Evolutionary conservation across 2,888 invertebrate genomes (phyloP), one percentile per base, ranked within the genome.

Genomic region (Diadegma fenestrale): DNA sequence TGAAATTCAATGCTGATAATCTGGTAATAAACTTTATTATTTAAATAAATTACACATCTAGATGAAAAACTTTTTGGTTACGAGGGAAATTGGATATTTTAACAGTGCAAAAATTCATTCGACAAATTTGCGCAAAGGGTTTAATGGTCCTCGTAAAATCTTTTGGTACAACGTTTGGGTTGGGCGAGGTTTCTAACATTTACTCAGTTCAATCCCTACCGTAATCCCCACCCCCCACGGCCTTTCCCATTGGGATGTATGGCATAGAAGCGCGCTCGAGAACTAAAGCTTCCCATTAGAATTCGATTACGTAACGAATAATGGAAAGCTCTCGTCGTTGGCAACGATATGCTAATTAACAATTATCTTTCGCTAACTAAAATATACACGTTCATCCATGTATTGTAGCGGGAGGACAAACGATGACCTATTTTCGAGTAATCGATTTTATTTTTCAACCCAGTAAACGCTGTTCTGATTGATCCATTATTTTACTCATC

Each of bases 261-360:
- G 51, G 68, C 51, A 78, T 69, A 75, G 54, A 63, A 22, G 19
- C 77, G 17, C 33, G 33, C 69, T 71, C 71, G 33, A 76, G 64
- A 48, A 51, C 33, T 54, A 51, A 64, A 48, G 33, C 54, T 69
- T 76, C 69, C 64, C 84, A 80, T 80, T 80, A 75, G 71, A 76
- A 80, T 84, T 84, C 80, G 69, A 84, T 84, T 80, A 84, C 75
- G 37, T 71, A 80, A 76, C 64, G 76, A 84, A 80, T 84, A 84
- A 80, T 84, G 80, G 76, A 84, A 80, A 84, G 78, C 69, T 71
- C 75, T 51, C 41, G 75, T 76, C 76, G 80, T 58, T 76, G 30
- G 54, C 75, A 76, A 84, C 75, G 64, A 80, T 84, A 84, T 84
- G 84, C 80, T 76, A 76, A 84, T 84, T 80, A 80, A 80, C 80